A percentile compares a stretch with the other conserved stretches of the same genome.
Conservation (phyloP, 2,888 invertebrate genomes). For the Orchestes rusci region DNA sequence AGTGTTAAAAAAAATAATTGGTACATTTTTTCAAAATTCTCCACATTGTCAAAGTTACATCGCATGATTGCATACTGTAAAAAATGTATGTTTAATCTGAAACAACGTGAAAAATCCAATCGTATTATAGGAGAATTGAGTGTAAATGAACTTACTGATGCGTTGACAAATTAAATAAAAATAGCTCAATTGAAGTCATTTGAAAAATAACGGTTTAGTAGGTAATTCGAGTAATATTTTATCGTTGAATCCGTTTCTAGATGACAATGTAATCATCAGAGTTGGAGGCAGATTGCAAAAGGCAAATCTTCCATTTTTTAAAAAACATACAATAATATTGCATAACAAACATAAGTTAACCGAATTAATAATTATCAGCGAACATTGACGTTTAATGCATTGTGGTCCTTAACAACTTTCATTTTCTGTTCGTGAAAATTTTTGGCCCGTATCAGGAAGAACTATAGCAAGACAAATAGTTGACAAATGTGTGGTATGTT, state of each 20-base stretch:
- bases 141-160: neutral
- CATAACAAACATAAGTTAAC: conserved; percentile 13
- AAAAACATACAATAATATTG: conserved; percentile 17
- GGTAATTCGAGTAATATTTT: neutral
- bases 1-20: neutral
- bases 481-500: conserved; percentile 17
- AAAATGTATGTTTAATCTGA: neutral
- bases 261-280: neutral
- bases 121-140: neutral
- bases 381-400: conserved; percentile 13
- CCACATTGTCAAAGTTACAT: neutral
- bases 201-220: neutral
- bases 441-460: conserved; percentile 8
- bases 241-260: neutral
- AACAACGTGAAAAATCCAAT: neutral
- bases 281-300: conserved; percentile 12
- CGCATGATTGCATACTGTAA: neutral
- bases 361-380: conserved; percentile 5
- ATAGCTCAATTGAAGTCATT: neutral
- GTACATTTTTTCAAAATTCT: neutral
- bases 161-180: neutral
- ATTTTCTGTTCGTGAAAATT: neutral
- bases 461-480: conserved; percentile 6
- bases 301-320: conserved; percentile 9
- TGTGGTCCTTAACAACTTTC: conserved; percentile 11